Evolutionary conservation across 2,113 vertebrate genomes (phyloP).

Genomic region (Heliornis fulica): DNA sequence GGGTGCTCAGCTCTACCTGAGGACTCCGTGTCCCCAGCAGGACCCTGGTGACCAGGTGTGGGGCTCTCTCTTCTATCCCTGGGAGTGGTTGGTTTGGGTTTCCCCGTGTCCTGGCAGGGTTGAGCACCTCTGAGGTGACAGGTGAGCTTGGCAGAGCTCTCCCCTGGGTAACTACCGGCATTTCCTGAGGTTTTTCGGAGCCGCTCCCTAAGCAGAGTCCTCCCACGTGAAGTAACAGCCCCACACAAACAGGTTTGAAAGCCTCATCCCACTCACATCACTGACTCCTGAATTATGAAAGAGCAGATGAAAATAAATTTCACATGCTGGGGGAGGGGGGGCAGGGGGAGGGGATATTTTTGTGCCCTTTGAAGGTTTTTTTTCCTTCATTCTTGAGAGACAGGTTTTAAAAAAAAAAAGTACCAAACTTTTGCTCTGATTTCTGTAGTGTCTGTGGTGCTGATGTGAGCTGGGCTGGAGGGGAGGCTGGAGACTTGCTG

Average conservation of each 20-base stretch:
- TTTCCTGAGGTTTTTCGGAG: not conserved
- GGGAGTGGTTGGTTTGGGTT: accelerated
- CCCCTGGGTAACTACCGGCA: accelerated
- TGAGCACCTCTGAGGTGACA: not conserved
- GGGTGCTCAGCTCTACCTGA: not conserved
- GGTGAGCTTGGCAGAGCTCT: not conserved
- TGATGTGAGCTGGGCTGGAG: accelerated
- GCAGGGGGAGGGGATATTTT: not conserved
- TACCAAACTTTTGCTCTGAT: not conserved
- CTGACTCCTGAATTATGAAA: not conserved
- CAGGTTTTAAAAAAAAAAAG: not conserved
- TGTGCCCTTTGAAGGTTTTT: constrained; percentile 17
- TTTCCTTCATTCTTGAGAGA: not conserved
- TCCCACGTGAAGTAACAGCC: not conserved
- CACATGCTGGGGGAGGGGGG: not conserved
- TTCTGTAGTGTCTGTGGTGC: not conserved
- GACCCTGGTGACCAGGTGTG: accelerated
- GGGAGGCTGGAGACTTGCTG: not conserved
- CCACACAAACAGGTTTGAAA: not conserved
- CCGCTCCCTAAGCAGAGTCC: not conserved
- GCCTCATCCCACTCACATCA: not conserved
- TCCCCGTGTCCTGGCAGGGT: not conserved
- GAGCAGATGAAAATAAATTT: not conserved
- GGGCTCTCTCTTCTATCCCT: not conserved
- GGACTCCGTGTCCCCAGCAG: not conserved